These are phyloP conservation scores for Portunus trituberculatus DNA, from an alignment of 1,140 invertebrate species.

Conservation along the genomic window DNA sequence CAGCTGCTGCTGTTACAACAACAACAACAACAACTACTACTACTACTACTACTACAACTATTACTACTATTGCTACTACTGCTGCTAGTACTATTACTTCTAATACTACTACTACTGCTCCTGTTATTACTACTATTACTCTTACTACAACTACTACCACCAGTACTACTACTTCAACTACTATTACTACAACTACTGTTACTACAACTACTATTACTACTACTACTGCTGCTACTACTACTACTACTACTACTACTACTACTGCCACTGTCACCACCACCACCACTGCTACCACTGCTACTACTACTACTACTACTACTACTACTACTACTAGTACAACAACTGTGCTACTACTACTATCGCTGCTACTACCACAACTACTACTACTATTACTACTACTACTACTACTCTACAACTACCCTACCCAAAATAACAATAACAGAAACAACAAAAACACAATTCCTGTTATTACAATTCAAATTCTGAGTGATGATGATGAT, in stretches of 20 bases:
- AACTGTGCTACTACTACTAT: not conserved
- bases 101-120: not conserved
- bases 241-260: not conserved
- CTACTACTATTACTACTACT: not conserved
- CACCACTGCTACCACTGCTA: not conserved
- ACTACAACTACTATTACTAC: not conserved
- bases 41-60: too few species aligned
- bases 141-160: too few species aligned
- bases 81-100: not conserved
- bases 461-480: too few species aligned
- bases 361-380: not conserved
- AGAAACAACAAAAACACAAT: too few species aligned
- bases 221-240: not conserved
- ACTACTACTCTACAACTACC: not conserved
- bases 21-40: too few species aligned
- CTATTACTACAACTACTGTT: not conserved
- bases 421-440: too few species aligned
- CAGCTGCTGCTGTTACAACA: too few species aligned
- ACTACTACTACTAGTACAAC: not conserved
- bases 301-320: slow-evolving; percentile 16
- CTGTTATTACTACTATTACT: too few species aligned
- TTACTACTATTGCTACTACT: too few species aligned
- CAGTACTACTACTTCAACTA: too few species aligned
- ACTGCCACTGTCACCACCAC: not conserved
- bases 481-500: too few species aligned